Base-by-base conservation (phyloP, 2,888 invertebrate species). In the Luffia ferchaultella region DNA sequence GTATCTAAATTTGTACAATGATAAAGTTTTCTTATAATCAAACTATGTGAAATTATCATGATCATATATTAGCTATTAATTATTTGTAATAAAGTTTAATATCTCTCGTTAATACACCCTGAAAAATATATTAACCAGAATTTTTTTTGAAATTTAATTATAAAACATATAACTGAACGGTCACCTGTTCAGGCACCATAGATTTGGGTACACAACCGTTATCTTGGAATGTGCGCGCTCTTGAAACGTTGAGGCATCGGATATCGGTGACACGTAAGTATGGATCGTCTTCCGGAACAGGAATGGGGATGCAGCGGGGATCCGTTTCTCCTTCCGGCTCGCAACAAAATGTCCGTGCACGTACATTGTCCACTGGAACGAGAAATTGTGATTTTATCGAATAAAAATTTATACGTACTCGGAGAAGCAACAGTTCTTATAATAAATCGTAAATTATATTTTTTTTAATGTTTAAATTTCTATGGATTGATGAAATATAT, bases 141-240 rank as follows among this genome's bases (percentile, higher is more conserved):
- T n/a, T n/a, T n/a, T n/a, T n/a, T 30, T 30, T 12, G 12, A 30
- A 30, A 7, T 30, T 50, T 48, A 47, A 20, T 50, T 54, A 46
- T 30, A 47, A 41, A 17, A 15, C 3, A 16, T 12, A 17, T 40
- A 17, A 41, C 3, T 43, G 18, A 18, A 61, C 61, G 54, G n/a
- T n/a, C n/a, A 76, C 75, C 67, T 75, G 76, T 62, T 73, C 72
- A 42, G 67, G 67, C 18, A 63, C 58, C 59, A 62, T 63, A 54
- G 60, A 65, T 59, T 68, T 64, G 49, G 65, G 57, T 55, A 65
- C 60, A 64, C 78, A 77, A 52, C 69, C 67, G 48, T 59, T 59
- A 54, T 77, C 73, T 65, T 72, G 70, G 63, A 76, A 79, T 62
- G 75, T 77, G 68, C 73, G 68, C n/a, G 73, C 73, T 48, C 71